Conservation (phyloP, 2,113 vertebrate species). For the Sakesphorus luctuosus region DNA sequence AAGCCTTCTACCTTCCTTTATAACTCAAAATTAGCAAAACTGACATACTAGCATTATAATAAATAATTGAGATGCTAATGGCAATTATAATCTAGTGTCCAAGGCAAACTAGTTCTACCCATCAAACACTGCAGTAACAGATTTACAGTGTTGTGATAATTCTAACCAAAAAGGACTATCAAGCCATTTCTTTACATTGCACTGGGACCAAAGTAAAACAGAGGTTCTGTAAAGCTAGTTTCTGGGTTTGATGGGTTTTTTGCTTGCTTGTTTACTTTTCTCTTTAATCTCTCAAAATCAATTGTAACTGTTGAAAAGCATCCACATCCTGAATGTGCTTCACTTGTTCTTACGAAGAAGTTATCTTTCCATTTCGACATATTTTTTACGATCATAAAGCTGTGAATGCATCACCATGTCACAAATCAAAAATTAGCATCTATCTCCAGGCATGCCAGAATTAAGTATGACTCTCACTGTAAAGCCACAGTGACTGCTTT, state of each 20-base stretch:
- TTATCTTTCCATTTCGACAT: neutral
- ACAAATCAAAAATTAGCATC: neutral
- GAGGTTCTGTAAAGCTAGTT: neutral
- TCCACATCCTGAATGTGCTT: neutral
- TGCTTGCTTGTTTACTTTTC: neutral
- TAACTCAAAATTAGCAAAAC: neutral
- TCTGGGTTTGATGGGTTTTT: rapidly evolving
- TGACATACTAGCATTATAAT: neutral
- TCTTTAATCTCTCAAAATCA: neutral
- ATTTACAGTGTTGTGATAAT: neutral
- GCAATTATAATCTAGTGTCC: neutral
- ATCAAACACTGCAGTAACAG: neutral
- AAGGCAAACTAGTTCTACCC: neutral
- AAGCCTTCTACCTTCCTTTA: neutral
- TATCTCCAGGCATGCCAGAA: neutral
- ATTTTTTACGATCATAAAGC: neutral
- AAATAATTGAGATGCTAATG: neutral
- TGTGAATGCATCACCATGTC: neutral
- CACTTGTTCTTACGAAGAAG: neutral
- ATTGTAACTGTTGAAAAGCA: neutral
- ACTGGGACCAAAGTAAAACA: neutral
- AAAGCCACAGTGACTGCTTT: neutral
- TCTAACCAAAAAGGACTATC: neutral
- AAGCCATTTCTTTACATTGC: neutral
- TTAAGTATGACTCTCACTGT: neutral